Evolutionary conservation across 2,797 vertebrate genomes (phyloP).

Genomic region (Pseudochaenichthys georgianus): DNA sequence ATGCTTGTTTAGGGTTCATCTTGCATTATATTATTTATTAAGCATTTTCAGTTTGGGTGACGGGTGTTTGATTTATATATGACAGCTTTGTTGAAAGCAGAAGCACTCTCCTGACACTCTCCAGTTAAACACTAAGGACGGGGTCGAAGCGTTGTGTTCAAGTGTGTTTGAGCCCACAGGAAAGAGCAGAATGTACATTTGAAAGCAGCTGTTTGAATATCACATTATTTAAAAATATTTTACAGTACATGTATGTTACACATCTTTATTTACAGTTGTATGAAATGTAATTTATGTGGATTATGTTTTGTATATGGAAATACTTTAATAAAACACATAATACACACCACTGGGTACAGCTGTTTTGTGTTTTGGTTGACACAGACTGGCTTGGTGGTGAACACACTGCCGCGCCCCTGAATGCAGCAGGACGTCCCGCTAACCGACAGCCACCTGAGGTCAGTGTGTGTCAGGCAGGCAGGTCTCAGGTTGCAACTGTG

Average conservation of each 20-base stretch:
- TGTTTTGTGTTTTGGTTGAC: slow-evolving; percentile 5
- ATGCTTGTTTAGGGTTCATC: background rate
- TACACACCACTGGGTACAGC: background rate
- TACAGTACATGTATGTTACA: slow-evolving; percentile 54
- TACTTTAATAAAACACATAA: slow-evolving; percentile 78
- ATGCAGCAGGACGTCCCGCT: background rate
- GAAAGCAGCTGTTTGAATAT: slow-evolving; percentile 57
- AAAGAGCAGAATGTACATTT: slow-evolving; percentile 52
- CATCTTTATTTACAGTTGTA: slow-evolving; percentile 55
- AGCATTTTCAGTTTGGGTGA: slow-evolving; percentile 13
- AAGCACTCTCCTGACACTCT: slow-evolving; percentile 14
- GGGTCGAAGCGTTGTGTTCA: background rate
- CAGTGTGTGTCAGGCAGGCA: background rate
- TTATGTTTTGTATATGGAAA: slow-evolving; percentile 77
- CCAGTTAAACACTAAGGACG: slow-evolving; percentile 20
- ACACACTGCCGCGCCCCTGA: background rate
- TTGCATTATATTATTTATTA: background rate
- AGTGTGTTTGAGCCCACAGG: slow-evolving; percentile 29
- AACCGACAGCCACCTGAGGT: slow-evolving; percentile 13
- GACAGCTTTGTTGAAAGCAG: background rate
- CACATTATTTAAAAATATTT: slow-evolving; percentile 73
- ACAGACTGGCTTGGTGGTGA: background rate
- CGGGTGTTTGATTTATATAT: slow-evolving; percentile 3
- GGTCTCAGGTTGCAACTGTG: slow-evolving; percentile 1
- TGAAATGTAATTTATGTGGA: slow-evolving; percentile 68